phyloP scores from a whole-genome alignment of 2,797 vertebrate species.

The Gallinago stenura region DNA sequence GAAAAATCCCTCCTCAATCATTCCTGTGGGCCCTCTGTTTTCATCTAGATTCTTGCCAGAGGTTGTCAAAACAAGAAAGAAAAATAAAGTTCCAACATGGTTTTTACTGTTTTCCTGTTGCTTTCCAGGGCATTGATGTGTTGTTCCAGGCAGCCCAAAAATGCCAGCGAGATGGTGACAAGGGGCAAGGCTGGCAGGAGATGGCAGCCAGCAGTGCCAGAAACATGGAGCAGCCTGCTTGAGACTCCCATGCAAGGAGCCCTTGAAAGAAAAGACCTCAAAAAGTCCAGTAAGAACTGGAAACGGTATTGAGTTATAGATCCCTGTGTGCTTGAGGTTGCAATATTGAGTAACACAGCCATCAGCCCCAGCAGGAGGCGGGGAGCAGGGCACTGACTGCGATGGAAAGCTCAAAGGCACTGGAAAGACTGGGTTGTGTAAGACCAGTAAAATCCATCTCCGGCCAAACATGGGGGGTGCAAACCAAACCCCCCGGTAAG shows the following conservation, averaged over 20 bases:
- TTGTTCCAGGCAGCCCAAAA: not conserved
- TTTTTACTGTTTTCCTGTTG: constrained; percentile 21
- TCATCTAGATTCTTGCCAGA: constrained; percentile 56
- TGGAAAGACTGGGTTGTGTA: not conserved
- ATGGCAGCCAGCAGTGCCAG: not conserved
- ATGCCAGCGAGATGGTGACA: not conserved
- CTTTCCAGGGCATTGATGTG: not conserved
- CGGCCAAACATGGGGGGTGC: not conserved
- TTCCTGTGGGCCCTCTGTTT: constrained; percentile 38
- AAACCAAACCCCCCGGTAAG: not conserved
- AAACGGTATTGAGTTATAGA: not conserved
- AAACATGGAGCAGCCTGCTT: not conserved
- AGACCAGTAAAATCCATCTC: not conserved
- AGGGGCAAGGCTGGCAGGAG: not conserved
- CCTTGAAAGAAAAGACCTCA: not conserved
- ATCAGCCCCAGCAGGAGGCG: not conserved
- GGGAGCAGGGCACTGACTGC: not conserved
- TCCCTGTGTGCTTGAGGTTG: not conserved
- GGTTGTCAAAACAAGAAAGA: constrained; percentile 66
- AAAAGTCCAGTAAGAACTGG: not conserved
- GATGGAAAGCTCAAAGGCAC: not conserved
- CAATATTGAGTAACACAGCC: not conserved
- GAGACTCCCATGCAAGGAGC: not conserved
- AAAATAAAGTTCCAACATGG: constrained; percentile 11
- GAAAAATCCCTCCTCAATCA: constrained; percentile 51